Evolutionary conservation across 2,113 vertebrate species (phyloP).

Genomic region (Myotis brandtii): DNA sequence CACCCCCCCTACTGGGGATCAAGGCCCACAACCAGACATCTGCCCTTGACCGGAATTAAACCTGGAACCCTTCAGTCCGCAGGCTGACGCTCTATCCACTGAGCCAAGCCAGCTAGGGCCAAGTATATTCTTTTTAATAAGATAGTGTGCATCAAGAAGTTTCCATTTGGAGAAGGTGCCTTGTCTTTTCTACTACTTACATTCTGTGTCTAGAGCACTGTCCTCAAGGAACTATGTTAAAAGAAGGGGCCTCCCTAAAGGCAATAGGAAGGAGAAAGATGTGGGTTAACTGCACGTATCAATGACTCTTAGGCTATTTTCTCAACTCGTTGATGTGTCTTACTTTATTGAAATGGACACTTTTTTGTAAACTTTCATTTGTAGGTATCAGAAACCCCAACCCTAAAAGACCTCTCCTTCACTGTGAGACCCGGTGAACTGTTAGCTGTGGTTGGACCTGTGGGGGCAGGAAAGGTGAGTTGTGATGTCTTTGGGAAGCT

Average conservation of each 20-base stretch:
- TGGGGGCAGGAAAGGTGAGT: slow-evolving; percentile 96
- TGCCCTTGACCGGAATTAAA: too few relatives aligned
- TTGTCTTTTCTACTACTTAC: background rate
- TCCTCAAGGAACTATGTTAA: background rate
- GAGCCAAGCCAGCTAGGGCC: too few relatives aligned
- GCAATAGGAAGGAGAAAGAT: background rate
- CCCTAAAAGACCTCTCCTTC: slow-evolving; percentile 91
- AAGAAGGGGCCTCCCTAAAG: background rate
- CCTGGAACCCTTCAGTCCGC: too few relatives aligned
- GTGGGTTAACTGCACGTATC: rapidly evolving
- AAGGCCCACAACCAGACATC: too few relatives aligned
- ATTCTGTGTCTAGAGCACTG: background rate
- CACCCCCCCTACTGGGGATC: too few relatives aligned
- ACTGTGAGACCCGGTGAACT: slow-evolving; percentile 91
- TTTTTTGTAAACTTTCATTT: slow-evolving; percentile 39
- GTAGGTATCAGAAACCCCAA: slow-evolving; percentile 90
- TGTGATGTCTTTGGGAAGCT: background rate
- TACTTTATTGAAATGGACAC: background rate
- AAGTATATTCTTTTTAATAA: background rate
- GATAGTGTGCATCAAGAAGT: background rate
- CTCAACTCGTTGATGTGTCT: background rate
- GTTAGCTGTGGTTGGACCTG: slow-evolving; percentile 94
- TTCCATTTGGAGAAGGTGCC: background rate
- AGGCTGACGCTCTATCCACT: too few relatives aligned
- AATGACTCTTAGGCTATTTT: background rate